Evolutionary conservation across 2,888 invertebrate genomes (phyloP).

Genomic region (Taphrorychus bicolor): DNA sequence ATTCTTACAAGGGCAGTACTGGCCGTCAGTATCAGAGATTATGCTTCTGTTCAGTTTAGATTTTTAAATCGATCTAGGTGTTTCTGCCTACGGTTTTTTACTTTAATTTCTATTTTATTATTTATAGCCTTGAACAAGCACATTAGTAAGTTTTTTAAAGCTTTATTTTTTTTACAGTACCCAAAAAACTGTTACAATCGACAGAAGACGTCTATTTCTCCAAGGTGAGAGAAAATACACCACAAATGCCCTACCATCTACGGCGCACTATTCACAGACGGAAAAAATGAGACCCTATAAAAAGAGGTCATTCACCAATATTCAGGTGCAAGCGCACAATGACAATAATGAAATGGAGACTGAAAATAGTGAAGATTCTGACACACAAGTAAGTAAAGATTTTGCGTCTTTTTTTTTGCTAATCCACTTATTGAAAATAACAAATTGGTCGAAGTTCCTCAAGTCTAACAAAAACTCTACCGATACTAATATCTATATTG

Average conservation of each 20-base stretch:
- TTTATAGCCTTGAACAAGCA: too few species aligned
- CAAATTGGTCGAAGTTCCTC: not conserved
- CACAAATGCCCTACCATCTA: not conserved
- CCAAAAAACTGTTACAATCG: too few species aligned
- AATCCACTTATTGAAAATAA: not conserved
- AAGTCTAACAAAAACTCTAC: too few species aligned
- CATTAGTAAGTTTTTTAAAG: too few species aligned
- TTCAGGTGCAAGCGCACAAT: constrained; percentile 10
- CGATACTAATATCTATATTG: too few species aligned
- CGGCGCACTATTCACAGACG: not conserved
- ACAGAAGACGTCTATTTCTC: not conserved
- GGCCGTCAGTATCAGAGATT: too few species aligned
- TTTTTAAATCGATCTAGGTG: too few species aligned
- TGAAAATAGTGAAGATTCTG: constrained; percentile 29
- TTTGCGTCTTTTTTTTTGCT: not conserved
- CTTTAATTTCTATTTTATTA: too few species aligned
- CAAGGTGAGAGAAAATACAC: not conserved
- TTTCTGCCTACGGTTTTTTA: too few species aligned
- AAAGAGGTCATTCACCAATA: constrained; percentile 21
- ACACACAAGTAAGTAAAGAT: constrained; percentile 23
- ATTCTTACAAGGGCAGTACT: too few species aligned
- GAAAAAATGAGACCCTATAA: constrained; percentile 32
- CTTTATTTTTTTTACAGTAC: not conserved
- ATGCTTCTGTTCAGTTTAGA: too few species aligned
- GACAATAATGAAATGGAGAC: constrained; percentile 24